Evolutionary conservation across 2,113 vertebrate species (phyloP).

Genomic region (Zeus faber): DNA sequence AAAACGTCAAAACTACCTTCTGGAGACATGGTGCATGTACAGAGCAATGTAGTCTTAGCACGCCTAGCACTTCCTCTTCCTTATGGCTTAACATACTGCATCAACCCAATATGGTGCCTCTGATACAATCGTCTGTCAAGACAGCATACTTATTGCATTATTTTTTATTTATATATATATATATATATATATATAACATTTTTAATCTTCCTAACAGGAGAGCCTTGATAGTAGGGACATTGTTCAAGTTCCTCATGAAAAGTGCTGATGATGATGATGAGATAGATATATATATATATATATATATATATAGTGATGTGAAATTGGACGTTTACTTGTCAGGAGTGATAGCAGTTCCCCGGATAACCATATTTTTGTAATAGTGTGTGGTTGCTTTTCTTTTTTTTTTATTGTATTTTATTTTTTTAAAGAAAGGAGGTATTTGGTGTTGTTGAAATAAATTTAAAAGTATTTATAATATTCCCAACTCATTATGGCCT

Average conservation of each 20-base stretch:
- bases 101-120: conserved; percentile 37
- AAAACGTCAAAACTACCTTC: conserved; percentile 23
- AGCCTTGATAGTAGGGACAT: conserved; percentile 47
- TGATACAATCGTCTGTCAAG: conserved; percentile 41
- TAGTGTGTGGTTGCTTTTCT: conserved; percentile 22
- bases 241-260: conserved; percentile 42
- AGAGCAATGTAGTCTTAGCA: conserved; percentile 38
- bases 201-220: conserved; percentile 52
- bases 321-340: conserved; percentile 6
- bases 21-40: conserved; percentile 35
- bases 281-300: too few species aligned
- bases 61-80: conserved; percentile 47
- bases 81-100: conserved; percentile 40
- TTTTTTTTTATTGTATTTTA: too few species aligned
- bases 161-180: too few species aligned
- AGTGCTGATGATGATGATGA: conserved; percentile 24
- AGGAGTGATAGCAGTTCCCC: conserved; percentile 21
- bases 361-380: conserved; percentile 23
- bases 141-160: conserved; percentile 41
- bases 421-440: conserved; percentile 34
- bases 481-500: conserved; percentile 35
- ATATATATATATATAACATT: too few species aligned
- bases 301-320: neutral
- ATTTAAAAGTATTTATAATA: conserved; percentile 67
- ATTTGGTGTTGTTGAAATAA: conserved; percentile 47